A percentile compares a stretch with the other conserved stretches of the same genome.
These are phyloP conservation scores for Caligus rogercresseyi DNA, from an alignment of 1,140 invertebrate species.

Conservation along the genomic window DNA sequence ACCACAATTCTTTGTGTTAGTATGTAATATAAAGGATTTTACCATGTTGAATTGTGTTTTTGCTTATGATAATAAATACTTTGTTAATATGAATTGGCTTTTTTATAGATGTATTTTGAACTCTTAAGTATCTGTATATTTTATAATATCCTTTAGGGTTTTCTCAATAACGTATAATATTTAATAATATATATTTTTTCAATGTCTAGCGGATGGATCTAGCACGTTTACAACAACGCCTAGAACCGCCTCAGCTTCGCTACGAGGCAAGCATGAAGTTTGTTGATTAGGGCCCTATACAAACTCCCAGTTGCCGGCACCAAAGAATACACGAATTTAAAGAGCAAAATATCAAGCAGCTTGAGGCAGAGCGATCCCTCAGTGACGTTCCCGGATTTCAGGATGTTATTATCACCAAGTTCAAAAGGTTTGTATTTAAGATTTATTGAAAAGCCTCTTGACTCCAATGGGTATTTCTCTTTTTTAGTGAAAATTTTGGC, in stretches of 20 bases:
- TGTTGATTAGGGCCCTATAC: conserved; percentile 53
- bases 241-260: conserved; percentile 39
- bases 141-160: no score
- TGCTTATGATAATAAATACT: no score
- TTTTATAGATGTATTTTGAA: no score
- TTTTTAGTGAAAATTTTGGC: conserved; percentile 30
- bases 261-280: conserved; percentile 56
- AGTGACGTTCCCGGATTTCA: conserved; percentile 50
- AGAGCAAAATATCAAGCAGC: conserved; percentile 42
- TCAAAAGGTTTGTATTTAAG: conserved; percentile 44
- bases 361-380: conserved; percentile 40
- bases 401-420: conserved; percentile 43
- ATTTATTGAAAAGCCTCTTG: conserved; percentile 12
- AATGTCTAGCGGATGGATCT: conserved; percentile 22
- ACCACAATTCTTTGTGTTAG: no score
- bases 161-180: neutral
- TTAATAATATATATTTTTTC: neutral
- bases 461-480: conserved; percentile 20
- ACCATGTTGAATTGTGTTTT: no score
- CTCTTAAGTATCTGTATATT: no score
- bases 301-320: conserved; percentile 44
- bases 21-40: no score
- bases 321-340: conserved; percentile 50
- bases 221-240: conserved; percentile 35
- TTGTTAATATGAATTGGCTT: no score